Conservation (phyloP, 2,113 vertebrate genomes). For the Plecturocebus donacophilus region DNA sequence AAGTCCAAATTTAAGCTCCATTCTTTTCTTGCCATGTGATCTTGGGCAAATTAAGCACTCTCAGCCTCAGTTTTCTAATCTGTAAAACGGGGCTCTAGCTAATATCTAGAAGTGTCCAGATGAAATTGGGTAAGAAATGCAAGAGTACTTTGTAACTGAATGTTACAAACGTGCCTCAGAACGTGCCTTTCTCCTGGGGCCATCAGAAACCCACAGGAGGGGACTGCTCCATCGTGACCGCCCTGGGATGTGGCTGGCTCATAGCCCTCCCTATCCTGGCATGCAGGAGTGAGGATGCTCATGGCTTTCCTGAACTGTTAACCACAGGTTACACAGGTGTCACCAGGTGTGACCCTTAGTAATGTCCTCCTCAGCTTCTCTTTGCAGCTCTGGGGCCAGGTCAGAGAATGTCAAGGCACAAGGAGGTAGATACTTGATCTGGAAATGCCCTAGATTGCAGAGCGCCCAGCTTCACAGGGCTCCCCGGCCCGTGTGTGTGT, state of each 20-base stretch:
- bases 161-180: no score
- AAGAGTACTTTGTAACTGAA: not conserved
- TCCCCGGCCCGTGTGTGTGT: fast-evolving
- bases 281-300: no score
- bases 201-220: not conserved
- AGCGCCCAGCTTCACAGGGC: fast-evolving
- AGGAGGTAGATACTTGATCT: not conserved
- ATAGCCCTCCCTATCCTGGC: not conserved
- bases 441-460: not conserved
- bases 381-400: not conserved
- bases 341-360: no score
- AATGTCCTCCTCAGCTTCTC: not conserved
- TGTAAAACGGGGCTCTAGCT: not conserved
- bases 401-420: not conserved
- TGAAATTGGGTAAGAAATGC: not conserved
- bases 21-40: not conserved
- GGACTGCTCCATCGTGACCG: not conserved
- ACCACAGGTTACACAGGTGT: not conserved
- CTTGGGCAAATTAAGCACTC: not conserved
- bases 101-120: not conserved
- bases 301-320: not conserved
- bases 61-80: not conserved
- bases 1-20: not conserved
- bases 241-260: fast-evolving
- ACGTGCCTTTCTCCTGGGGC: not conserved